Percentiles rank a stretch among this genome's conserved stretches.
phyloP scores from a whole-genome alignment of 2,113 vertebrate species.

The Eira barbara region DNA sequence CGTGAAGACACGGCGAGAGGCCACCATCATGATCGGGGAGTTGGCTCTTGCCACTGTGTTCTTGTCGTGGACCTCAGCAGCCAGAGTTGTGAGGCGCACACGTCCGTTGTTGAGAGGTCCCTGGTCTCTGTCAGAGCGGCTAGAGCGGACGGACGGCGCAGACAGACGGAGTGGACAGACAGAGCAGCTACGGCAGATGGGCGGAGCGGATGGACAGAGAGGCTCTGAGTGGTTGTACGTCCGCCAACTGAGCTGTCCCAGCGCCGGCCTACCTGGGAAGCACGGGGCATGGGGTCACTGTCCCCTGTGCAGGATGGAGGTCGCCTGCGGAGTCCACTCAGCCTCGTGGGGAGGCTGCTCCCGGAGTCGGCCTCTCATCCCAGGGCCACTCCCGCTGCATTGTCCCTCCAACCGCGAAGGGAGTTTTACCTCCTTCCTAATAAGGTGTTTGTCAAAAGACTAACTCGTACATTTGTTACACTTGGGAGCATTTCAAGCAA shows the following conservation, averaged over 20 bases:
- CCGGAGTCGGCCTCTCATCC: not conserved
- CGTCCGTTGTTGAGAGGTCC: not conserved
- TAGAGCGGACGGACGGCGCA: not conserved
- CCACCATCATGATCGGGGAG: not conserved
- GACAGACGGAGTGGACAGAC: too few relatives aligned
- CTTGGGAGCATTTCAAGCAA: not conserved
- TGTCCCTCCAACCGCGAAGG: not conserved
- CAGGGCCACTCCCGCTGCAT: not conserved
- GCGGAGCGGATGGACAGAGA: too few relatives aligned
- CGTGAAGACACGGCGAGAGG: not conserved
- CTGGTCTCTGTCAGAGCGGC: fast-evolving
- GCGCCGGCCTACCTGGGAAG: not conserved
- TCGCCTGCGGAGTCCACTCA: not conserved
- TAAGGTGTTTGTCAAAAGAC: not conserved
- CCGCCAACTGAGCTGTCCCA: not conserved
- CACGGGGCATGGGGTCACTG: not conserved
- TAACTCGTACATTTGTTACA: not conserved
- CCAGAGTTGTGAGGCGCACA: too few relatives aligned
- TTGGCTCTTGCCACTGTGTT: not conserved
- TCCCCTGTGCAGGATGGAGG: not conserved
- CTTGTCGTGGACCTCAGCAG: not conserved
- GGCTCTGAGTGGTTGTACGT: fast-evolving
- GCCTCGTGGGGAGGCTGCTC: fast-evolving
- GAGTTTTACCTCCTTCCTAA: not conserved
- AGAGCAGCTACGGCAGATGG: too few relatives aligned